Base-by-base conservation (phyloP, 53 echinoderm and acorn worm genomes). In the Zoroaster sp. region DNA sequence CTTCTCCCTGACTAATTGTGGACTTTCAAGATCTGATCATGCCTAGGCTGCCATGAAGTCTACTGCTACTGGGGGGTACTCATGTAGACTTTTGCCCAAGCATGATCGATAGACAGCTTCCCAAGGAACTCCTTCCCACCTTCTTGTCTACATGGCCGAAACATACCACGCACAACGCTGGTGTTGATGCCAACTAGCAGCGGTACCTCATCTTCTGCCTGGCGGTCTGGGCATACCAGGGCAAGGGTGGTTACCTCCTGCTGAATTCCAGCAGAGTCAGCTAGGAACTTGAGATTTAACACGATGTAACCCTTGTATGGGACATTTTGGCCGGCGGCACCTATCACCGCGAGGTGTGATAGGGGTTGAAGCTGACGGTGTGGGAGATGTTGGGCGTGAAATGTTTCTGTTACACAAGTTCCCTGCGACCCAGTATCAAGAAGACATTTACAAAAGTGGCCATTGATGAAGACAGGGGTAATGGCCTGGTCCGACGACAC, bases 141-240 rank as follows among this genome's bases (percentile, higher is more conserved):
- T 31, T 41, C 59, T 5, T 40, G 20, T 17, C 21, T 34, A 69
- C 41, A 83, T 5, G 31, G 13, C 30, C 32, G 83, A 37, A 69
- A 4, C 69, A 83, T 69, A 32, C 34, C 45, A 5, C 83, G 83
- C 17, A 83, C 83, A 5, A 83, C 47, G 13, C 69, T 83, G 41
- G 83, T 83, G 32, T 83, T 83, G 12, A 70, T 69, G 13, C 83
- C 83, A 4, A 83, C 70, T 5, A 83, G 35, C 8, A 83, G 83
- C 11, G 70, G 70, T 15, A 69, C 70, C 43, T 69, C 83, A 21
- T 18, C 70, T 14, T 17, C 23, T 15, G 69, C 83, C 34, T 68
- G 43, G 47, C 30, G 40, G 35, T 53, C 15, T 4, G 83, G 70
- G 34, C 69, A 68, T 23, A 83, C 83, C 34, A 83, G 46, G 31